Evolutionary conservation across 1,140 invertebrate genomes (phyloP).

Genomic region (Drosophila malerkotliana): DNA sequence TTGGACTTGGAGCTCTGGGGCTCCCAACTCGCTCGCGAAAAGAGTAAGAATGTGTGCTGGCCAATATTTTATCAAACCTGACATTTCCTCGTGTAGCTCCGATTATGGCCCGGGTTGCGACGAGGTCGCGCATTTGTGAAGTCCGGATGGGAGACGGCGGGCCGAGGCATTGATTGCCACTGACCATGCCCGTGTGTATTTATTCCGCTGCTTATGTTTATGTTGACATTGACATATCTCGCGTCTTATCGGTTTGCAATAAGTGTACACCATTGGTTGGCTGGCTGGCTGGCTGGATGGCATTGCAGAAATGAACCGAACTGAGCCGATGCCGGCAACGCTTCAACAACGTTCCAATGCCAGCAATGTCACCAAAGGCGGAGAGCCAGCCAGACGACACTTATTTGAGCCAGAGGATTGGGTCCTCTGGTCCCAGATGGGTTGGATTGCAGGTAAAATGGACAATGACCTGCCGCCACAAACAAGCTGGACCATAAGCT

Average conservation of each 20-base stretch:
- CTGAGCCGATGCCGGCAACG: conserved; percentile 15
- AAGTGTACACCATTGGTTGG: conserved; percentile 42
- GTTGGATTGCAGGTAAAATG: conserved; percentile 16
- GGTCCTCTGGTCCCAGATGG: conserved; percentile 12
- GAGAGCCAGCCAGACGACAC: conserved; percentile 26
- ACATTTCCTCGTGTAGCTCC: conserved; percentile 72
- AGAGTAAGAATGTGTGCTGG: conserved; percentile 67
- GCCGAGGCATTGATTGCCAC: conserved; percentile 38
- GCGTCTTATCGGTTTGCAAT: conserved; percentile 59
- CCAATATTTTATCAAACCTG: conserved; percentile 75
- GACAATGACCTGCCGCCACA: conserved; percentile 42
- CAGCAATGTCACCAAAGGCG: conserved; percentile 20
- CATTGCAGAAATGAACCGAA: conserved; percentile 31
- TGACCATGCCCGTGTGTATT: conserved; percentile 60
- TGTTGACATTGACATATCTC: conserved; percentile 71
- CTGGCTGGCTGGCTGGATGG: conserved; percentile 20
- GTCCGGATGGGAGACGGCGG: background rate
- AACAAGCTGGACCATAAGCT: conserved; percentile 23
- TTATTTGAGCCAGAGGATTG: conserved; percentile 16
- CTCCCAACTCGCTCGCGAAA: conserved; percentile 20
- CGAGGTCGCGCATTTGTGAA: conserved; percentile 20
- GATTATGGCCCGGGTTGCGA: conserved; percentile 55
- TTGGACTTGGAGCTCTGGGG: conserved; percentile 2
- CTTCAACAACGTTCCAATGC: conserved; percentile 19
- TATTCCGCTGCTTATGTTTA: conserved; percentile 62